Evolutionary conservation across 2,888 invertebrate species (phyloP), one percentile per base, ranked within the genome.

Genomic region (Gortyna flavago): DNA sequence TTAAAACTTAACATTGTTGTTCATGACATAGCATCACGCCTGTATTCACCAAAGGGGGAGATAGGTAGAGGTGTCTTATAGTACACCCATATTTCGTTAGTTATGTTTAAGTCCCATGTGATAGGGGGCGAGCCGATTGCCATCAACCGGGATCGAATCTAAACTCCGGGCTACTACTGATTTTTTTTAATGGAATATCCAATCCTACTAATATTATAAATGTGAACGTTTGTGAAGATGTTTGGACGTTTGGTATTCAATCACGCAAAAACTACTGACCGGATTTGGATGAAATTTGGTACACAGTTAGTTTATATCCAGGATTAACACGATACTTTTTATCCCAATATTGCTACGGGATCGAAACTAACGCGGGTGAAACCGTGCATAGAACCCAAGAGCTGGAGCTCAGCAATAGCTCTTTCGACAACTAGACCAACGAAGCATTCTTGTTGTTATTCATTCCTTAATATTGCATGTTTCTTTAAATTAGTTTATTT

Each of bases 1-100:
- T 72, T 83, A 57, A 44, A 29, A 80, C 59, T 66, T 61, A n/a
- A n/a, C 35, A 3, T 48, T 57, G 38, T 79, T 77, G 21, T 51
- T 78, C 0, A 48, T 6, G 29, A 29, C 18, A 32, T 1, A 69
- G 21, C 0, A 72, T 21, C 2, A 35, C 9, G 9, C 2, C 13
- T 21, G 0, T 9, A 38, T 1, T 38, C 8, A 9, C 9, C 0
- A 1, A 35, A 29, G 0, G 16, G 16, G 25, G 1, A 21, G 21
- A 16, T 21, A 38, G 5, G 21, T 6, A 68, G 25, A 4, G 6
- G 21, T 29, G 2, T 65, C 0, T 21, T 41, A n/a, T n/a, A n/a
- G 8, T 38, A 65, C 5, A 5, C n/a, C 1, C 2, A 62, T 7
- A 9, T 38, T n/a, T n/a, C n/a, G n/a, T n/a, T n/a, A n/a, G n/a